Evolutionary conservation across 1,140 invertebrate species (phyloP).

Genomic region (Lerema accius): DNA sequence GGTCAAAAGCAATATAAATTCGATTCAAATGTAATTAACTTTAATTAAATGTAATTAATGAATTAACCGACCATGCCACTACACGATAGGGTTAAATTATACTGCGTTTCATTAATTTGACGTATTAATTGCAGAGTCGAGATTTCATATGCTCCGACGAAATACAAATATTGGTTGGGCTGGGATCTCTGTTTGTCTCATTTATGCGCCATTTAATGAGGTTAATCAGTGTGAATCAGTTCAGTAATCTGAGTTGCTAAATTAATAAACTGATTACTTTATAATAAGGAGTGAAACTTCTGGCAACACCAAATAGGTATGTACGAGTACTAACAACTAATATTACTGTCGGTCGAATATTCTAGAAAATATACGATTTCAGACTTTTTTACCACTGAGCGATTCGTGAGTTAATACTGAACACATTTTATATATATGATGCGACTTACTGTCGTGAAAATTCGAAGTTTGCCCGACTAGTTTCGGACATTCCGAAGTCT

Average conservation of each 20-base stretch:
- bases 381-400: too few species aligned
- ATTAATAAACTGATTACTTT: not conserved
- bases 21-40: not conserved
- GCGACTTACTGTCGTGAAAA: too few species aligned
- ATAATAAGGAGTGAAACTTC: too few species aligned
- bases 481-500: too few species aligned
- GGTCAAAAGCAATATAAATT: not conserved
- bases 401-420: too few species aligned
- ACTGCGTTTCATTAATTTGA: conserved; percentile 11
- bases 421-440: too few species aligned
- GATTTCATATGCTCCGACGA: conserved; percentile 8
- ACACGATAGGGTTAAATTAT: not conserved
- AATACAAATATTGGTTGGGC: conserved; percentile 15
- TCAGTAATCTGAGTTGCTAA: conserved; percentile 9
- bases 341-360: too few species aligned
- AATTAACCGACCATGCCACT: not conserved
- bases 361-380: too few species aligned
- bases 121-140: conserved; percentile 19
- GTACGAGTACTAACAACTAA: too few species aligned
- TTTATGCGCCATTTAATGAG: conserved; percentile 14
- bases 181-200: conserved; percentile 20
- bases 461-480: too few species aligned
- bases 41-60: not conserved
- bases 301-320: too few species aligned
- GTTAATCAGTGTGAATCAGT: conserved; percentile 23